A percentile compares a stretch with the other conserved stretches of the same genome.
Evolutionary conservation across 2,113 vertebrate genomes (phyloP).

Genomic region (Rhea pennata): DNA sequence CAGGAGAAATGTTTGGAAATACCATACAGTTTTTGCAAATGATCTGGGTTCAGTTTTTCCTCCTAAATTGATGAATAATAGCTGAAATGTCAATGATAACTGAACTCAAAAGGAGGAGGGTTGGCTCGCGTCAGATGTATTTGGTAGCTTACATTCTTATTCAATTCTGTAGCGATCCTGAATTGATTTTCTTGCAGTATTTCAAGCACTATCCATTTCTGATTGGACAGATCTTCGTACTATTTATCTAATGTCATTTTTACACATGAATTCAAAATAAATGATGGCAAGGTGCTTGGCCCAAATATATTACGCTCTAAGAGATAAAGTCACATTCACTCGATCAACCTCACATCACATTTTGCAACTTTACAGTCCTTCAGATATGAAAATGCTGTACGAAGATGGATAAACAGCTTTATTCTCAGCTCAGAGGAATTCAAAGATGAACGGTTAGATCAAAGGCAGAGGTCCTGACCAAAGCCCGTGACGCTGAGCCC

Average conservation of each 20-base stretch:
- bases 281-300: background rate
- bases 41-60: background rate
- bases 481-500: background rate
- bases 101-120: background rate
- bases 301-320: background rate
- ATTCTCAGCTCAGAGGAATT: background rate
- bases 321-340: background rate
- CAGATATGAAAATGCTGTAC: background rate
- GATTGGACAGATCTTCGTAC: background rate
- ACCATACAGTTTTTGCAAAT: background rate
- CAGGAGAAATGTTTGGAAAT: slow-evolving; percentile 11
- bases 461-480: background rate
- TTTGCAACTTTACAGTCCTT: background rate
- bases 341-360: background rate
- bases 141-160: background rate
- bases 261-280: background rate
- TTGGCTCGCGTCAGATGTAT: background rate
- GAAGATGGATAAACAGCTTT: background rate
- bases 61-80: background rate
- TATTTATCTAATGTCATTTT: background rate
- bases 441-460: background rate
- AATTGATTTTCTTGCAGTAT: slow-evolving; percentile 11
- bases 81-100: background rate
- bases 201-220: slow-evolving; percentile 16
- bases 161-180: background rate